These are phyloP conservation scores for Alectoris magna DNA, from an alignment of 2,797 vertebrate species.

Conservation along the genomic window DNA sequence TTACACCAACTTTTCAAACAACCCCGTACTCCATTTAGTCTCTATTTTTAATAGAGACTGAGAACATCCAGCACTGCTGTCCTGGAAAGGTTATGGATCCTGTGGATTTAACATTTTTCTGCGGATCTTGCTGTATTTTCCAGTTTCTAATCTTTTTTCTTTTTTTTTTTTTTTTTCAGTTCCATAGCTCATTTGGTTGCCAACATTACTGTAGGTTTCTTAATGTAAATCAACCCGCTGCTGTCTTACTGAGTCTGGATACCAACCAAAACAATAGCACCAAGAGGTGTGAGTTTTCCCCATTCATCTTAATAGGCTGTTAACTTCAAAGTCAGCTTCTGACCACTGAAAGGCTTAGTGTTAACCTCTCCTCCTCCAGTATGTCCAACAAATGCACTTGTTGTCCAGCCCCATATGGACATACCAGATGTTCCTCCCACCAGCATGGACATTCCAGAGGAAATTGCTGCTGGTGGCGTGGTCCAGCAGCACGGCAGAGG, in stretches of 20 bases:
- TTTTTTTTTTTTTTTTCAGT: neutral
- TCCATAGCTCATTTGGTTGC: neutral
- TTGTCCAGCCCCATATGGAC: slow-evolving; percentile 1
- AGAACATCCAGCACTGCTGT: neutral
- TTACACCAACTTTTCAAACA: neutral
- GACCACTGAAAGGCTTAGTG: neutral
- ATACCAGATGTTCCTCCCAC: neutral
- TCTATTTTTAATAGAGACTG: neutral
- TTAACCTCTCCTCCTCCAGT: neutral
- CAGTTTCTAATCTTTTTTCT: neutral
- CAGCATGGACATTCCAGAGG: neutral
- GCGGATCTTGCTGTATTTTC: neutral
- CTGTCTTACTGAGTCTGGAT: neutral
- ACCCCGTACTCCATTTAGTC: neutral
- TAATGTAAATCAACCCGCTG: neutral
- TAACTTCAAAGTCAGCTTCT: neutral
- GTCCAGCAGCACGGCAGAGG: neutral
- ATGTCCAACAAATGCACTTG: neutral
- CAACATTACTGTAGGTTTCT: neutral
- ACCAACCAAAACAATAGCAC: neutral
- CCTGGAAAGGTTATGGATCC: neutral
- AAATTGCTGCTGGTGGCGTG: neutral
- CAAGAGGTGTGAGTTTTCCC: slow-evolving; percentile 13
- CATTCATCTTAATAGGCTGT: neutral
- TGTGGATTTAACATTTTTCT: neutral